Percentiles rank a stretch among this genome's conserved stretches.
phyloP scores from a whole-genome alignment of 2,888 invertebrate species.

The Caenorhabditis wallacei region DNA sequence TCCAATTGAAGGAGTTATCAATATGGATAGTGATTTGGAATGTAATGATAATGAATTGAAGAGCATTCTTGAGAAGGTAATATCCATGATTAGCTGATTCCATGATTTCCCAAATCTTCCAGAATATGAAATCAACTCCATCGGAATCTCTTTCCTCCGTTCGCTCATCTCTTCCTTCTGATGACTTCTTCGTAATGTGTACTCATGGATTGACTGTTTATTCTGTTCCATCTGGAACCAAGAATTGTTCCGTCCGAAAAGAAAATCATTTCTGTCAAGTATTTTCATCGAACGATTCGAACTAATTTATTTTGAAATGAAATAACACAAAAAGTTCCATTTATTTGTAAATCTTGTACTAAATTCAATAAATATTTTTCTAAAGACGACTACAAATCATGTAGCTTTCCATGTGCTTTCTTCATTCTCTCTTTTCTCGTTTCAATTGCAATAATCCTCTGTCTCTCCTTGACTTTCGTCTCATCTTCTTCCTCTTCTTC shows the following conservation, averaged over 20 bases:
- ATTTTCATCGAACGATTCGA: conserved; percentile 30
- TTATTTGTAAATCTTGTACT: conserved; percentile 43
- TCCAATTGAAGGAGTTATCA: conserved; percentile 21
- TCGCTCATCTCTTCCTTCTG: conserved; percentile 36
- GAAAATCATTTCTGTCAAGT: conserved; percentile 61
- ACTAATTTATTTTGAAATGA: conserved; percentile 4
- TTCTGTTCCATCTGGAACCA: conserved; percentile 49
- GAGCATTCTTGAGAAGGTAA: conserved; percentile 38
- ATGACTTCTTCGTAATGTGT: conserved; percentile 53
- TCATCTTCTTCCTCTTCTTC: conserved; percentile 60
- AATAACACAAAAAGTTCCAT: background rate
- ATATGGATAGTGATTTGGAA: conserved; percentile 39
- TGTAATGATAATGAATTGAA: conserved; percentile 53
- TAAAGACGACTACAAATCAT: background rate
- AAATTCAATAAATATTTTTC: conserved; percentile 11
- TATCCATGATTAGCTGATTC: background rate
- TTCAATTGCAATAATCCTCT: conserved; percentile 43
- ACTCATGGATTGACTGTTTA: conserved; percentile 52
- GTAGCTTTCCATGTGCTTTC: conserved; percentile 25
- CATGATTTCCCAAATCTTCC: background rate
- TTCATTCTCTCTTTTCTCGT: conserved; percentile 32
- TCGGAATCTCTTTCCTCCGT: conserved; percentile 41
- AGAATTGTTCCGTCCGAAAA: conserved; percentile 48
- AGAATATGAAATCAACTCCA: conserved; percentile 56
- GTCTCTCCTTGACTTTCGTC: conserved; percentile 19